Conservation (phyloP, 2,797 vertebrate genomes). For the Danio kyathit region DNA sequence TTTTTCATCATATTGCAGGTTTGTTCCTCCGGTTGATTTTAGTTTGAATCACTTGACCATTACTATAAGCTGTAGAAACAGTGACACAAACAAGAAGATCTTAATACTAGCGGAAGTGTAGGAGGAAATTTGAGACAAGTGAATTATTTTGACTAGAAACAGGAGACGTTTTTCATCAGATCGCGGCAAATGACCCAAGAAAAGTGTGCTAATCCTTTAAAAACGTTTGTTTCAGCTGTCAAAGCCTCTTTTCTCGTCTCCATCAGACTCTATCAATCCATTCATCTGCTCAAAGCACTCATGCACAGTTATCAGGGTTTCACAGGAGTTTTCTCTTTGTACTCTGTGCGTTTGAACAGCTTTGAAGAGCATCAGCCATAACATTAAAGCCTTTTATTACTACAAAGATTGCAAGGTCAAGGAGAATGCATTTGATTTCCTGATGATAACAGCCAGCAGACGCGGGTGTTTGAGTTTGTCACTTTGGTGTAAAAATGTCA, state of each 20-base stretch:
- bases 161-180: slow-evolving; percentile 21
- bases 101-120: neutral
- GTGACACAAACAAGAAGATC: neutral
- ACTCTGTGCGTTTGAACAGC: neutral
- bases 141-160: neutral
- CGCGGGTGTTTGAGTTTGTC: neutral
- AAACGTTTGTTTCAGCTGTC: slow-evolving; percentile 23
- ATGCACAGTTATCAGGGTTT: slow-evolving; percentile 28
- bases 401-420: neutral
- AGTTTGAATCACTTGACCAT: neutral
- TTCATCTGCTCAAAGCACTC: slow-evolving; percentile 59
- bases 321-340: neutral
- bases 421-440: neutral
- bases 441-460: neutral
- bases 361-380: neutral
- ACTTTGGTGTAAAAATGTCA: neutral
- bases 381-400: slow-evolving; percentile 12
- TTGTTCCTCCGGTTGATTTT: neutral
- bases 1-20: neutral
- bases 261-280: slow-evolving; percentile 40
- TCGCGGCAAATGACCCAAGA: slow-evolving; percentile 28
- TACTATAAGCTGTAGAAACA: neutral
- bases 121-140: neutral
- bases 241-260: slow-evolving; percentile 10
- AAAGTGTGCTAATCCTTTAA: slow-evolving; percentile 15